Percentiles rank a stretch among this genome's conserved stretches.
These are phyloP conservation scores for Ranitomeya variabilis DNA, from an alignment of 2,113 vertebrate species.

Conservation along the genomic window DNA sequence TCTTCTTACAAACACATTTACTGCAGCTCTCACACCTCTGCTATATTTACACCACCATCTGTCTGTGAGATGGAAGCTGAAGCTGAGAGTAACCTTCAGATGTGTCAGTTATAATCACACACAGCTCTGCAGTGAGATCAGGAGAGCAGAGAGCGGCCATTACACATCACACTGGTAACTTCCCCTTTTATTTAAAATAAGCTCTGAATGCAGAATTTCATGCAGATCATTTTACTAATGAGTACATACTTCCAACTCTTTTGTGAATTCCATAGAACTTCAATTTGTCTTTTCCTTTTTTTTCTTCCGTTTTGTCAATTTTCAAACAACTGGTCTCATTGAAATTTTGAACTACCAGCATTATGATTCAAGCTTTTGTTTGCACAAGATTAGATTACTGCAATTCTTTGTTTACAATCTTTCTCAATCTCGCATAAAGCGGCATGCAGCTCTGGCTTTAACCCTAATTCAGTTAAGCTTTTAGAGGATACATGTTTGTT, in stretches of 20 bases:
- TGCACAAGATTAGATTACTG: constrained; percentile 55
- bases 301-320: background rate
- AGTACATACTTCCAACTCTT: background rate
- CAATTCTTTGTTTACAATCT: constrained; percentile 54
- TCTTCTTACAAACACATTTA: too few species aligned
- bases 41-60: too few species aligned
- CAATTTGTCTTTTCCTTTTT: background rate
- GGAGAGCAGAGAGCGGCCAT: too few species aligned
- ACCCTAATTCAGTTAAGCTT: constrained; percentile 51
- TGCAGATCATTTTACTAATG: background rate
- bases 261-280: background rate
- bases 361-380: constrained; percentile 52
- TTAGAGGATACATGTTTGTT: constrained; percentile 53
- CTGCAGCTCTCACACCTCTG: too few species aligned
- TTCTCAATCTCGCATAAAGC: constrained; percentile 38
- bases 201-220: too few species aligned
- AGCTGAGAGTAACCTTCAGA: too few species aligned
- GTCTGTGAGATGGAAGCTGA: too few species aligned
- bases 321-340: constrained; percentile 1
- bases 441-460: constrained; percentile 38
- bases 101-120: too few species aligned
- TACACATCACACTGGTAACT: too few species aligned
- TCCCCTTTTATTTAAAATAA: too few species aligned
- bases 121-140: too few species aligned
- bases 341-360: constrained; percentile 37